Evolutionary conservation across 2,113 vertebrate genomes (phyloP), one percentile per base, ranked within the genome.

Genomic region (Ailuropoda melanoleuca): DNA sequence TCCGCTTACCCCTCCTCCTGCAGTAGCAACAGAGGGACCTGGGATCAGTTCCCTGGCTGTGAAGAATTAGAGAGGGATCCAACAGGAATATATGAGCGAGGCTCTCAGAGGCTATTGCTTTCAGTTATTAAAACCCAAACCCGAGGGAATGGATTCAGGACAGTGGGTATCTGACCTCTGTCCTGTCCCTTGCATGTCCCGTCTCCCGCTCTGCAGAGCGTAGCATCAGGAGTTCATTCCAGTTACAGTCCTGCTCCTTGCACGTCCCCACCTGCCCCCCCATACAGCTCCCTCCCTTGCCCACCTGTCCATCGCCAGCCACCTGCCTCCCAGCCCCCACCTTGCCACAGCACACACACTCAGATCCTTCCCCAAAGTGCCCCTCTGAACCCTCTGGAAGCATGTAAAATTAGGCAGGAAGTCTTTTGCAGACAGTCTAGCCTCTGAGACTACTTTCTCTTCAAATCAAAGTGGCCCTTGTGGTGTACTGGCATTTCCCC

Each of bases 1-100:
- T 95, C 66, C 39, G 70, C 75, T 64, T 17, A n/a, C 62, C 77
- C 90, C 92, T 90, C 75, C 94, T 85, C 55, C 68, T 46, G 46
- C 70, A 86, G 97, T 48, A 94, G 97, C 85, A 72, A 34, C 31
- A 0, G 1, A n/a, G 84, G 88, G 92, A 90, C 94, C 96, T 66
- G 93, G 93, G 58, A 93, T 72, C 88, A 8, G 55, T 83, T 96
- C 60, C 88, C 64, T 91, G 97, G 85, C 95, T 90, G 80, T 14
- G 56, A 82, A 95, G 48, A 50, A 5, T 72, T 24, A 80, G 90
- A 78, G 92, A 29, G 70, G 13, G 66, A 53, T 68, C 48, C 90
- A 88, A 2, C 24, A 77, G 50, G 56, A 50, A 60, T 90, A 15
- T 3, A 31, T 68, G 64, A 91, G 72, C 39, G 84, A 93, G 75